Evolutionary conservation across 2,113 vertebrate species (phyloP).

Genomic region (Sorex araneus): DNA sequence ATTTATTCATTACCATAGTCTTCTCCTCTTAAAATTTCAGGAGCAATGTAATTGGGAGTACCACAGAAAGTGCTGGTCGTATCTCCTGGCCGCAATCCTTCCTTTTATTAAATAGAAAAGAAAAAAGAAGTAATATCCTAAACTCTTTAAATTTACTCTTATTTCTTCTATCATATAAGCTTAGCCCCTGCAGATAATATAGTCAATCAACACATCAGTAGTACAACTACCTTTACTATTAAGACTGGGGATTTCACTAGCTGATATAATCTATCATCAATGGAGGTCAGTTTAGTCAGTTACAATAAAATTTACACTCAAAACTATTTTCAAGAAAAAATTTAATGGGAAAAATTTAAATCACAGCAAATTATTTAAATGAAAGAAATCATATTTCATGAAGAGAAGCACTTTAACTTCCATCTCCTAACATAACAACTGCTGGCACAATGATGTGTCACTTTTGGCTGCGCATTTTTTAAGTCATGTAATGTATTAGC

Average conservation of each 20-base stretch:
- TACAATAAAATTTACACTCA: conserved; percentile 39
- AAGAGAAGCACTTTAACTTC: conserved; percentile 44
- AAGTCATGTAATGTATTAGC: conserved; percentile 42
- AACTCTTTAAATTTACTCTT: conserved; percentile 51
- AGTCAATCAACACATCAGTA: conserved; percentile 53
- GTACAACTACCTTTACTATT: neutral
- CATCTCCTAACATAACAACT: neutral
- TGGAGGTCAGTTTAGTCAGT: conserved; percentile 16
- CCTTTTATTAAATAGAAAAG: conserved; percentile 89
- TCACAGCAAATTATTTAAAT: neutral
- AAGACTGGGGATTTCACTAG: conserved; percentile 41
- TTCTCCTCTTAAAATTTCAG: conserved; percentile 98
- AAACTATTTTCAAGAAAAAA: conserved; percentile 57
- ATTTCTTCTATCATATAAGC: conserved; percentile 12
- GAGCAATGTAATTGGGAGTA: conserved; percentile 99
- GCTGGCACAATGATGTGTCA: neutral
- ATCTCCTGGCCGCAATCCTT: conserved; percentile 98
- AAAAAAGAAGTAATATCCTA: neutral
- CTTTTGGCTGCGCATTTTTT: neutral
- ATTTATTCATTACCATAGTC: conserved; percentile 95
- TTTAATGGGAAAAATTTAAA: conserved; percentile 42
- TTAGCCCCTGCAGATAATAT: neutral
- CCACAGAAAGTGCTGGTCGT: conserved; percentile 99
- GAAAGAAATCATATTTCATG: conserved; percentile 43
- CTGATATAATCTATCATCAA: neutral